Conservation (phyloP, 2,113 vertebrate species). For the Sinocyclocheilus rhinocerous region DNA sequence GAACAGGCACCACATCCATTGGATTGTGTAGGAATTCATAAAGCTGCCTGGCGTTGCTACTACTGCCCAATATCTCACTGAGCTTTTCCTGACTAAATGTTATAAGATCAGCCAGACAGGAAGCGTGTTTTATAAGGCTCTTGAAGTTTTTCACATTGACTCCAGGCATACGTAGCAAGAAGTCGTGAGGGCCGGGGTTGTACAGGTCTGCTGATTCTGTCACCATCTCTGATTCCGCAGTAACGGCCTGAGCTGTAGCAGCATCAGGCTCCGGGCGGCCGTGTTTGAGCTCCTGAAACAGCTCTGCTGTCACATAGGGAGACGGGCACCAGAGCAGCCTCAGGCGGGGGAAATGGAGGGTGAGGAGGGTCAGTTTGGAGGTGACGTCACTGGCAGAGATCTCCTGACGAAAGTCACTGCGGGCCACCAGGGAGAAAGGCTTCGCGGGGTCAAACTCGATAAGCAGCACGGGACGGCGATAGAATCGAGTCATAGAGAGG, state of each 20-base stretch:
- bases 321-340: conserved; percentile 96
- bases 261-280: conserved; percentile 82
- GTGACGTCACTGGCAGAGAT: conserved; percentile 88
- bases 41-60: conserved; percentile 80
- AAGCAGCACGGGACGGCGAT: conserved; percentile 87
- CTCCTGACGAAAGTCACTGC: conserved; percentile 83
- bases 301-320: conserved; percentile 86
- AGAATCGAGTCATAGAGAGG: conserved; percentile 91
- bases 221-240: conserved; percentile 84
- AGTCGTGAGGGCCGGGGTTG: conserved; percentile 92
- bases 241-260: conserved; percentile 81
- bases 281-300: conserved; percentile 90
- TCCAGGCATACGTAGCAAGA: conserved; percentile 92
- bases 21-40: conserved; percentile 88
- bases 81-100: conserved; percentile 81
- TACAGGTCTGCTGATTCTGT: conserved; percentile 83
- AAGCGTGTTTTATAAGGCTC: conserved; percentile 79
- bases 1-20: conserved; percentile 61
- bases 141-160: conserved; percentile 87
- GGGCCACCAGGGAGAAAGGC: conserved; percentile 85
- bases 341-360: conserved; percentile 91
- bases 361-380: conserved; percentile 91
- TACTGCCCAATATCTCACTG: conserved; percentile 78
- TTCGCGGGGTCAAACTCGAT: conserved; percentile 94
- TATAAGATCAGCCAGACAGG: conserved; percentile 84